These are phyloP conservation scores for Pseudochromis fuscus DNA, from an alignment of 2,797 vertebrate species.

Conservation along the genomic window DNA sequence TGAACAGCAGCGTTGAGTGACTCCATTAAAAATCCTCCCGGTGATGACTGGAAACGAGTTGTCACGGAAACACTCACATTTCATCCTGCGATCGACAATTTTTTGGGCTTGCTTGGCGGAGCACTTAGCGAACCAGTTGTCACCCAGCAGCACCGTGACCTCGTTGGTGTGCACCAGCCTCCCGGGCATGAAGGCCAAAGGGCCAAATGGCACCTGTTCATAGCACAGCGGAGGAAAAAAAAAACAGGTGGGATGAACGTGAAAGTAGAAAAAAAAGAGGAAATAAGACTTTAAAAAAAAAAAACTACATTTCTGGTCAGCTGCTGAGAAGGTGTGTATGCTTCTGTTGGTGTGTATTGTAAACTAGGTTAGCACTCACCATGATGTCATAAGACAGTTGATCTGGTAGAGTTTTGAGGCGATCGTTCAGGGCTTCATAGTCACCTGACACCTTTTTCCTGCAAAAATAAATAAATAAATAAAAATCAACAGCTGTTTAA, in stretches of 20 bases:
- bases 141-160: conserved; percentile 94
- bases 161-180: conserved; percentile 96
- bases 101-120: conserved; percentile 93
- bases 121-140: conserved; percentile 98
- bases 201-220: conserved; percentile 94
- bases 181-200: conserved; percentile 95
- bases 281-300: neutral
- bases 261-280: conserved; percentile 1
- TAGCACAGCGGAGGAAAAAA: neutral
- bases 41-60: no score
- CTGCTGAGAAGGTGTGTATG: neutral
- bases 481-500: neutral
- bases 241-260: neutral
- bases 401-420: conserved; percentile 91
- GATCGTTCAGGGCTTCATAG: conserved; percentile 91
- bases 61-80: conserved; percentile 84
- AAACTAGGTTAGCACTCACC: conserved; percentile 82
- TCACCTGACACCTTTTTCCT: conserved; percentile 94
- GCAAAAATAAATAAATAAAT: conserved; percentile 29
- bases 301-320: accelerated
- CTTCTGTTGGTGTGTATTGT: neutral
- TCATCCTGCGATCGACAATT: conserved; percentile 93
- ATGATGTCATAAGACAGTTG: conserved; percentile 94
- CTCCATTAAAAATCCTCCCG: neutral
- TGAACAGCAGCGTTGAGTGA: neutral